Evolutionary conservation across 2,888 invertebrate genomes (phyloP).

Genomic region (Eucera pruinosa): DNA sequence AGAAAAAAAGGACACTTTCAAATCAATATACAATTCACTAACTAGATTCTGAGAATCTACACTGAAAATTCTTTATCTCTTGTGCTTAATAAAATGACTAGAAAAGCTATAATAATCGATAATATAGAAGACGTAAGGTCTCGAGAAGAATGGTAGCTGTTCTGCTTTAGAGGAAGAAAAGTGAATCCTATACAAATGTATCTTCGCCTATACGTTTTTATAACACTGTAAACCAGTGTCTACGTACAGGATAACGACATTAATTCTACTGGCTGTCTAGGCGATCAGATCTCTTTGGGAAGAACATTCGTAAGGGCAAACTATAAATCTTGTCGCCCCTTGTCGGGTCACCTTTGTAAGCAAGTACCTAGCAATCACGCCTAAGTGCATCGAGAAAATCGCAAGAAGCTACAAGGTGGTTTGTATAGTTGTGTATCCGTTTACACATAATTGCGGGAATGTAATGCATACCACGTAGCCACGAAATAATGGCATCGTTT

Average conservation of each 20-base stretch:
- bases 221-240: constrained; percentile 24
- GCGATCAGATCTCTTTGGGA: constrained; percentile 56
- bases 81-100: constrained; percentile 35
- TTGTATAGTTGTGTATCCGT: background rate
- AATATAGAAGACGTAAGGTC: constrained; percentile 8
- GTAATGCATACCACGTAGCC: background rate
- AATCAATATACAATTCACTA: no score
- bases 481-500: background rate
- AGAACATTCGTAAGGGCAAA: constrained; percentile 56
- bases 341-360: constrained; percentile 49
- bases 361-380: constrained; percentile 41
- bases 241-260: constrained; percentile 50
- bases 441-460: constrained; percentile 22
- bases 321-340: constrained; percentile 62
- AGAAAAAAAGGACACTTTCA: no score
- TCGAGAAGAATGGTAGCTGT: no score
- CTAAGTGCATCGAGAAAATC: constrained; percentile 51
- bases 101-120: background rate
- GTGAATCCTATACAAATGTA: constrained; percentile 14
- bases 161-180: constrained; percentile 27
- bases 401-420: constrained; percentile 28
- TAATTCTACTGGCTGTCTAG: constrained; percentile 57
- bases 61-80: constrained; percentile 18
- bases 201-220: constrained; percentile 30
- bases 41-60: no score